A percentile compares a stretch with the other conserved stretches of the same genome.
phyloP scores from a whole-genome alignment of 2,797 vertebrate species.

The Enteromius thamalakanensis region DNA sequence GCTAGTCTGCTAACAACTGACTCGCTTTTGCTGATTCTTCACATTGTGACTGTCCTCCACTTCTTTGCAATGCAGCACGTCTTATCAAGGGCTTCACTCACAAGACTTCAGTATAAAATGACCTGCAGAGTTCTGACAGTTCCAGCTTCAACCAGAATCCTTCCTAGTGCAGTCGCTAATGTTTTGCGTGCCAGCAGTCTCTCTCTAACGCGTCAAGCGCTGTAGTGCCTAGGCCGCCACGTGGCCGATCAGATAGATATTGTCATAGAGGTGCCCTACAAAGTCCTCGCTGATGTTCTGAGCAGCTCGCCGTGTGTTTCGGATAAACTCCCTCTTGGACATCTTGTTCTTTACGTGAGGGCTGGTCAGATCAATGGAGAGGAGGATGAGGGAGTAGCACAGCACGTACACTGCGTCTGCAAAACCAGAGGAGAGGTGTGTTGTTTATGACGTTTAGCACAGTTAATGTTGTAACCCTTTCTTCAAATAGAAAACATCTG shows the following conservation, averaged over 20 bases:
- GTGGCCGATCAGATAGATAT: constrained; percentile 98
- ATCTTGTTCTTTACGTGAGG: constrained; percentile 99
- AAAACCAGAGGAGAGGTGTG: constrained; percentile 31
- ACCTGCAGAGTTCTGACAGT: constrained; percentile 67
- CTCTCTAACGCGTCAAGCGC: constrained; percentile 40
- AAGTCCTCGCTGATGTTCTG: constrained; percentile 98
- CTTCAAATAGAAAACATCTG: not conserved
- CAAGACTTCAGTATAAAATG: constrained; percentile 69
- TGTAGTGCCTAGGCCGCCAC: constrained; percentile 86
- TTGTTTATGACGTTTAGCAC: not conserved
- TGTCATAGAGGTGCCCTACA: constrained; percentile 98
- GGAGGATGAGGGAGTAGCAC: constrained; percentile 98
- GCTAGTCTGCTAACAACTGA: constrained; percentile 48
- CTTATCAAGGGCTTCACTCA: constrained; percentile 21
- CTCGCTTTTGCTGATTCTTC: constrained; percentile 13
- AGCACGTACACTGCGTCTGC: constrained; percentile 96
- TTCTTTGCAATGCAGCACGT: constrained; percentile 12
- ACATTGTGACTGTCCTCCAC: not conserved
- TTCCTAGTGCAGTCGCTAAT: constrained; percentile 47
- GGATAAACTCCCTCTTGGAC: constrained; percentile 99
- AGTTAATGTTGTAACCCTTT: not conserved
- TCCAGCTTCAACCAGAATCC: constrained; percentile 45
- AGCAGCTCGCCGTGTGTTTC: constrained; percentile 95
- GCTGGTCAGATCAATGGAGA: constrained; percentile 97
- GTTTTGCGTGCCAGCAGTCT: constrained; percentile 47